Percentiles rank a stretch among this genome's conserved stretches.
These are phyloP conservation scores for Onychostoma macrolepis DNA, from an alignment of 2,113 vertebrate species.

Conservation along the genomic window DNA sequence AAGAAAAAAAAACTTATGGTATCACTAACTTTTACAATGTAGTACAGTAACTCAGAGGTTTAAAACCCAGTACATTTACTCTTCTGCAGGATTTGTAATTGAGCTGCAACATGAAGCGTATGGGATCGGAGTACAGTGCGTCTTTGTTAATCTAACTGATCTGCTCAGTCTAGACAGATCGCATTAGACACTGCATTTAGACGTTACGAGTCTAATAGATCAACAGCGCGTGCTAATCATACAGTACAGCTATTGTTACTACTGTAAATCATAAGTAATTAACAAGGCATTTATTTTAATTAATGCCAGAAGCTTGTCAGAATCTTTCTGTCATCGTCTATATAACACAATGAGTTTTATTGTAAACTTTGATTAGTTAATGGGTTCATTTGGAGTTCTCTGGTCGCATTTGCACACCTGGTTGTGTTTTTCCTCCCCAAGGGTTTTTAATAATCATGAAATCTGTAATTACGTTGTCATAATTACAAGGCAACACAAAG, in stretches of 20 bases:
- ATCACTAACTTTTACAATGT: background rate
- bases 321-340: background rate
- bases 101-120: background rate
- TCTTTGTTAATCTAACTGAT: slow-evolving; percentile 11
- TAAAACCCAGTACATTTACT: background rate
- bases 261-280: background rate
- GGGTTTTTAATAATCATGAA: background rate
- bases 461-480: slow-evolving; percentile 5
- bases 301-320: background rate
- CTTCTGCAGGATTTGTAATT: background rate
- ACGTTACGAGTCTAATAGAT: background rate
- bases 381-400: background rate
- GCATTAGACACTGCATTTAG: slow-evolving; percentile 4
- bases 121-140: background rate
- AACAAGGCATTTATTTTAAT: background rate
- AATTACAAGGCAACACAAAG: background rate
- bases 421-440: background rate
- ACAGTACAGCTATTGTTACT: background rate
- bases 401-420: background rate
- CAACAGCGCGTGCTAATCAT: background rate
- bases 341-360: background rate
- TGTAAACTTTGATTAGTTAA: background rate
- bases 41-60: background rate
- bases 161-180: slow-evolving; percentile 21
- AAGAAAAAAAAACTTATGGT: background rate